Conservation (phyloP, 2,888 invertebrate genomes). For the Drosophila vallismaia region DNA sequence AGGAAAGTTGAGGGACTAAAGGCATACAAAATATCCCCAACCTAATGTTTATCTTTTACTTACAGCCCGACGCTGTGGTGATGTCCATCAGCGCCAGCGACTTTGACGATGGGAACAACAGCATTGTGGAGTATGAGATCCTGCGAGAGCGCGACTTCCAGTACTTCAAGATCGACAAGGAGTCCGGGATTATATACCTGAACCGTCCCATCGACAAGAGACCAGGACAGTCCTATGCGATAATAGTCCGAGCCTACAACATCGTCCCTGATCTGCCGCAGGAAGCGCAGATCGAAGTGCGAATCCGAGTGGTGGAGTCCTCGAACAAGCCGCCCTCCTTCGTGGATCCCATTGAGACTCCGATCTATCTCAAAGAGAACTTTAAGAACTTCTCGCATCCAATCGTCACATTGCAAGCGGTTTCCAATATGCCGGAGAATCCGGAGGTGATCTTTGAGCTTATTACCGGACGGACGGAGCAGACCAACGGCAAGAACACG, state of each 20-base stretch:
- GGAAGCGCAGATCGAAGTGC: conserved; percentile 90
- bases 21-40: background rate
- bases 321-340: conserved; percentile 93
- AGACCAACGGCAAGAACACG: conserved; percentile 92
- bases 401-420: conserved; percentile 89
- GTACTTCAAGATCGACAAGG: conserved; percentile 92
- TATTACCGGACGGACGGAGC: conserved; percentile 92
- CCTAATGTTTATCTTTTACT: conserved; percentile 43
- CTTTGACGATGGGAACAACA: conserved; percentile 96
- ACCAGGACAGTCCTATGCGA: conserved; percentile 82
- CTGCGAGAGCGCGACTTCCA: conserved; percentile 85
- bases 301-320: conserved; percentile 94
- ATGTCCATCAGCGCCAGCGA: conserved; percentile 97
- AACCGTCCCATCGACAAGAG: conserved; percentile 81
- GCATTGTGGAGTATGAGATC: conserved; percentile 89
- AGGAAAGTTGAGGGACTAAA: conserved; percentile 29
- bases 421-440: conserved; percentile 91
- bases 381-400: conserved; percentile 89
- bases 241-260: conserved; percentile 83
- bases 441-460: conserved; percentile 91
- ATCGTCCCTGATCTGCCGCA: conserved; percentile 83
- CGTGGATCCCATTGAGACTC: conserved; percentile 85
- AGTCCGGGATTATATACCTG: conserved; percentile 93
- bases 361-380: conserved; percentile 89
- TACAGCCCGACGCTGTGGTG: conserved; percentile 86